Base-by-base conservation (phyloP, 1,140 invertebrate species). In the Drosophila sulfurigaster region DNA sequence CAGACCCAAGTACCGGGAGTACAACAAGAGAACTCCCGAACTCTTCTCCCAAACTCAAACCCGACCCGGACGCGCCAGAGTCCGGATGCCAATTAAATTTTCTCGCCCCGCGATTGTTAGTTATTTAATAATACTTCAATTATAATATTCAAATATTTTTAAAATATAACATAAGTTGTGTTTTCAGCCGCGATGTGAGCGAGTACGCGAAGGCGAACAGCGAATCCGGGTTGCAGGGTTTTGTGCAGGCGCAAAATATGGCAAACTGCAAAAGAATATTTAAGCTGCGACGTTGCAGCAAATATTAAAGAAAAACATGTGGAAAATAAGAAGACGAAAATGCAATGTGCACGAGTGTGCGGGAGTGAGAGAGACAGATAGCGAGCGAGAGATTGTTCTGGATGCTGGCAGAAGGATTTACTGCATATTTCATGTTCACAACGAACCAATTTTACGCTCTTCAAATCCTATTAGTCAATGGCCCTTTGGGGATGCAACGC, bases 361-460 rank as follows among this genome's bases (percentile, higher is more conserved):
- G 35, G 8, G 25, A 13, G 8, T 2, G n/a, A 57, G 43, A 3
- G 8, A 10, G 66, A 10, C 43, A 58, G 52, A 49, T 41, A 16
- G 58, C 8, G n/a, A 41, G 28, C 13, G 49, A 72, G 73, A 77
- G 64, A 51, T 64, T 68, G 58, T 67, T 62, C 68, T 77, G 81
- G 71, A 79, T 80, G 87, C 75, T 66, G 67, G 82, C 86, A 83
- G 91, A 91, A 91, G 91, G 91, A 92, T 91, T 92, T 90, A 92
- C 88, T 92, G 87, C 91, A 92, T 92, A 92, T 92, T 92, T 92
- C 83, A 92, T 92, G 91, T 92, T 92, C 91, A 92, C 91, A 92
- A 87, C 91, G 91, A 92, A 92, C 91, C 91, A 92, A 92, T 92
- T 92, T 92, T 92, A 92, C 91, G 91, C 91, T 92, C 91, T 92